Percentiles rank a stretch among this genome's conserved stretches.
phyloP scores from a whole-genome alignment of 2,113 vertebrate genomes.

The Octodon degus region DNA sequence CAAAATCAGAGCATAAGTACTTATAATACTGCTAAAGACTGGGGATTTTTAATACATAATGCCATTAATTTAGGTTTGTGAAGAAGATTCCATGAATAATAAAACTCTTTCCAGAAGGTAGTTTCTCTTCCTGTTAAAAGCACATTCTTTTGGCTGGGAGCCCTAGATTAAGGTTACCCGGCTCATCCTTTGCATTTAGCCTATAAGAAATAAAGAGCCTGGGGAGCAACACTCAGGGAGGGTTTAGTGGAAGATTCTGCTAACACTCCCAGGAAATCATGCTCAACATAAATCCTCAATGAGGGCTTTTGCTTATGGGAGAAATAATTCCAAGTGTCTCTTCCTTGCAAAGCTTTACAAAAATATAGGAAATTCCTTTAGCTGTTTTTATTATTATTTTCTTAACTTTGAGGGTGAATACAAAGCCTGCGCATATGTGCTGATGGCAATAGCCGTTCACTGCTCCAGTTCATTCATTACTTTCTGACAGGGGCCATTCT shows the following conservation, averaged over 20 bases:
- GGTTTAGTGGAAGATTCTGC: not conserved
- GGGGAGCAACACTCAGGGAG: not conserved
- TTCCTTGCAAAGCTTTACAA: not conserved
- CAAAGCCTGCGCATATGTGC: not conserved
- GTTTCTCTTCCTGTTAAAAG: not conserved
- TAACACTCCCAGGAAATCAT: not conserved
- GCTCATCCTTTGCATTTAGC: not conserved
- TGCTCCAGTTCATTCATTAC: not conserved
- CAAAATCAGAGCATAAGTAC: not conserved
- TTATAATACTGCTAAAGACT: not conserved
- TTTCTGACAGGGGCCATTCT: not conserved
- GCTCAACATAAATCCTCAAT: not conserved
- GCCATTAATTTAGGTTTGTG: not conserved
- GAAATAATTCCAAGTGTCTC: not conserved
- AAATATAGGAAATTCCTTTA: not conserved
- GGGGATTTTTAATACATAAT: conserved; percentile 13
- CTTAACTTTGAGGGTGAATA: not conserved
- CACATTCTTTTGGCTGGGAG: not conserved
- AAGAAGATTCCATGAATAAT: not conserved
- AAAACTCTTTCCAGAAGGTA: not conserved
- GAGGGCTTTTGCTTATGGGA: not conserved
- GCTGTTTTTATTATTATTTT: not conserved
- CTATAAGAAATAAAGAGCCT: not conserved
- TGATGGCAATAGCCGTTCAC: not conserved
- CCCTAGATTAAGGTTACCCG: not conserved